Base-by-base conservation (phyloP, 2,888 invertebrate genomes). In the Euzetes globulus region DNA sequence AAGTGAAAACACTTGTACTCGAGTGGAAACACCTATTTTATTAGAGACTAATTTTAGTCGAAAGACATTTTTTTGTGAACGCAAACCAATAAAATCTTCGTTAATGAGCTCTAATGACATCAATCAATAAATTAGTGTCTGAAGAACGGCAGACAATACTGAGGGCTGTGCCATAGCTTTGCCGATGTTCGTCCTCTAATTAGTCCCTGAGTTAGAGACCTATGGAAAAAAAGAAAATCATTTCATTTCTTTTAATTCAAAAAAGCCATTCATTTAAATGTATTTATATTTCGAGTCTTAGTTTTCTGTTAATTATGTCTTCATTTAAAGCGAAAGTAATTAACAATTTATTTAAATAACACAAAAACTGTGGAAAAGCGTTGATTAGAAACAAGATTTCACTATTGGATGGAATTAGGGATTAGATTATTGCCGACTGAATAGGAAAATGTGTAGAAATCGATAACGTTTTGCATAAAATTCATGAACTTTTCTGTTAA, bases 41-140 rank as follows among this genome's bases (percentile, higher is more conserved):
- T 60, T 60, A 60, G 29, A 33, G 29, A 33, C 27, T 60, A 60
- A 60, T 60, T 60, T 60, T 27, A 58, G 60, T 11, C 60, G 29
- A 60, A 29, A 60, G 60, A 60, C 33, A 15, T 60, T 60, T 27
- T 47, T 47, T 47, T 3, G 15, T 11, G 19, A 52, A 29, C 25
- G 5, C 6, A 15, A 27, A 27, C 60, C 15, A 29, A 27, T 60
- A 29, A 60, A 60, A 65, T 37, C 37, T 65, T 65, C 17, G 29
- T 60, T 65, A 65, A 65, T 65, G 65, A 65, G 65, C 65, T 9
- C 17, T 37, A 65, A 41, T 65, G n/a, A 65, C 65, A 65, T 37
- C 65, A 60, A 60, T 65, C 37, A 65, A 65, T 65, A 65, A 65
- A 65, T 65, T 65, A 41, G 37, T 65, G 65, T 65, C 33, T 29